Evolutionary conservation across 2,113 vertebrate species (phyloP).

Genomic region (Psophia crepitans): DNA sequence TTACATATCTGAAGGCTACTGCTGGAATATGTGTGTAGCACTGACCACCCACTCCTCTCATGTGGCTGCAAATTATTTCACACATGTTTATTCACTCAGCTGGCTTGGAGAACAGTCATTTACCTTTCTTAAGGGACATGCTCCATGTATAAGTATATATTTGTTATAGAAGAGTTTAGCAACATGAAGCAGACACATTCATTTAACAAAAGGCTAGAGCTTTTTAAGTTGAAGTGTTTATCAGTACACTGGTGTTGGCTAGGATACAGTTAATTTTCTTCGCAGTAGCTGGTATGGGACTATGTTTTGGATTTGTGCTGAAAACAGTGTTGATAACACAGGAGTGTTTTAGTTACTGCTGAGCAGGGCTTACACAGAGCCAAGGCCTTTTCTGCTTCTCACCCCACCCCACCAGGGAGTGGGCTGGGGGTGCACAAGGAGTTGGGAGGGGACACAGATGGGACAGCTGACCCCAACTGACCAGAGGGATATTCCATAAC

Average conservation of each 20-base stretch:
- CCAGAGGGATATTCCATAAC: background rate
- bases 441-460: background rate
- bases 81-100: background rate
- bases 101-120: background rate
- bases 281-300: background rate
- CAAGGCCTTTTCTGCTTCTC: background rate
- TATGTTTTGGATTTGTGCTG: background rate
- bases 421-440: background rate
- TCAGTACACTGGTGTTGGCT: background rate
- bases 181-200: background rate
- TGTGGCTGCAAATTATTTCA: background rate
- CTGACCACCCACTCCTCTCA: background rate
- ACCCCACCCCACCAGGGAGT: accelerated
- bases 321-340: background rate
- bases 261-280: background rate
- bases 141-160: too few species aligned
- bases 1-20: background rate
- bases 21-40: background rate
- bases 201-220: background rate
- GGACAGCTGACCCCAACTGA: background rate
- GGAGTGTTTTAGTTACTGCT: background rate
- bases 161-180: too few species aligned
- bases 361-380: background rate
- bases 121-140: background rate
- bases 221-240: background rate